These are phyloP conservation scores for Riparia riparia DNA, from an alignment of 2,113 vertebrate genomes.

Conservation along the genomic window DNA sequence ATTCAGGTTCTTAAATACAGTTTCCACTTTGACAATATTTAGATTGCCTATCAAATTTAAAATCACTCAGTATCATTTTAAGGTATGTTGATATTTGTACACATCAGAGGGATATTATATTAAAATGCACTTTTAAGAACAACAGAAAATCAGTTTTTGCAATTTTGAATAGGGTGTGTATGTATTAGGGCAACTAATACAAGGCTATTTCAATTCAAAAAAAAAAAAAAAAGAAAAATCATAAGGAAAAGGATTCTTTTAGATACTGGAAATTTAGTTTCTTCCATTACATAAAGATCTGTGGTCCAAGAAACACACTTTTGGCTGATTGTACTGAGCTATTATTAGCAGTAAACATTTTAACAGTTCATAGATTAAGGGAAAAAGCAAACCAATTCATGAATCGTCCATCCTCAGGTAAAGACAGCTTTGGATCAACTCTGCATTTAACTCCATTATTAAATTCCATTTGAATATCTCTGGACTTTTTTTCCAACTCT, in stretches of 20 bases:
- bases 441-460: not conserved
- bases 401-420: not conserved
- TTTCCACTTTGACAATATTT: not conserved
- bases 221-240: not conserved
- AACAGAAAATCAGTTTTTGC: not conserved
- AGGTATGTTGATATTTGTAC: not conserved
- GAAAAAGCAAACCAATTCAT: not conserved
- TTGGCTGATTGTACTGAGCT: not conserved
- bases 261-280: not conserved
- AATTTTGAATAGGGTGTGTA: not conserved
- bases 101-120: not conserved
- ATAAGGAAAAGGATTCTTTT: not conserved
- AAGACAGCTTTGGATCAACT: not conserved
- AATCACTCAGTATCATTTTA: not conserved
- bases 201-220: not conserved
- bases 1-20: not conserved
- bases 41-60: not conserved
- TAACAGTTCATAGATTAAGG: not conserved
- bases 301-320: not conserved
- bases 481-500: not conserved
- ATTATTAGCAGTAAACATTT: constrained; percentile 7
- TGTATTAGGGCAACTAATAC: not conserved
- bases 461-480: not conserved
- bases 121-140: not conserved
- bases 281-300: not conserved